Conservation (phyloP, 1,140 invertebrate species). For the Papilio xuthus region DNA sequence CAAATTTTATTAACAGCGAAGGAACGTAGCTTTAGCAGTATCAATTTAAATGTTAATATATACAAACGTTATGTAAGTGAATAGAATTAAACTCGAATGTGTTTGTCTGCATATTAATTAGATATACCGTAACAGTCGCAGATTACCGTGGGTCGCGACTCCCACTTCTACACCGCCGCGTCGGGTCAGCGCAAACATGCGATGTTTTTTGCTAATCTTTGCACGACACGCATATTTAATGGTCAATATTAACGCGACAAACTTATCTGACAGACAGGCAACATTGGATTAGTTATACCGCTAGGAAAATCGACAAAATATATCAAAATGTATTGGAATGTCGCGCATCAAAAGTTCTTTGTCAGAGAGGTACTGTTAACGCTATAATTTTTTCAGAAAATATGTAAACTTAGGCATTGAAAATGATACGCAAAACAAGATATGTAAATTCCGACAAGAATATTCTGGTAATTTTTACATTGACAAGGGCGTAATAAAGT, state of each 20-base stretch:
- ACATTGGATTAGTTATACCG: too few relatives aligned
- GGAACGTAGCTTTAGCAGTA: neutral
- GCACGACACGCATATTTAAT: neutral
- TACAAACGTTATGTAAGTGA: neutral
- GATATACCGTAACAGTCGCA: slow-evolving; percentile 1
- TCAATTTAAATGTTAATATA: slow-evolving; percentile 5
- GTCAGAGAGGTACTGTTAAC: neutral
- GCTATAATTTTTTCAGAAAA: neutral
- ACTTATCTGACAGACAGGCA: neutral
- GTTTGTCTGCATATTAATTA: slow-evolving; percentile 9
- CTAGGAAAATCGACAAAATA: too few relatives aligned
- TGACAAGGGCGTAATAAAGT: neutral
- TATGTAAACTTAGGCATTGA: neutral
- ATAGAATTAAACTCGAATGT: neutral
- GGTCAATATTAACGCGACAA: neutral
- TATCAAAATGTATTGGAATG: too few relatives aligned
- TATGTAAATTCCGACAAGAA: too few relatives aligned
- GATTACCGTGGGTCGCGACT: neutral
- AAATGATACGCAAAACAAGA: neutral
- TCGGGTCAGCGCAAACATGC: slow-evolving; percentile 4
- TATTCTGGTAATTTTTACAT: neutral
- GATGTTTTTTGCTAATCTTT: slow-evolving; percentile 2
- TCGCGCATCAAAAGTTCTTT: too few relatives aligned
- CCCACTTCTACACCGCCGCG: neutral
- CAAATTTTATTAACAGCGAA: neutral